Base-by-base conservation (phyloP, 2,113 vertebrate genomes). In the Glaucomys volans region DNA sequence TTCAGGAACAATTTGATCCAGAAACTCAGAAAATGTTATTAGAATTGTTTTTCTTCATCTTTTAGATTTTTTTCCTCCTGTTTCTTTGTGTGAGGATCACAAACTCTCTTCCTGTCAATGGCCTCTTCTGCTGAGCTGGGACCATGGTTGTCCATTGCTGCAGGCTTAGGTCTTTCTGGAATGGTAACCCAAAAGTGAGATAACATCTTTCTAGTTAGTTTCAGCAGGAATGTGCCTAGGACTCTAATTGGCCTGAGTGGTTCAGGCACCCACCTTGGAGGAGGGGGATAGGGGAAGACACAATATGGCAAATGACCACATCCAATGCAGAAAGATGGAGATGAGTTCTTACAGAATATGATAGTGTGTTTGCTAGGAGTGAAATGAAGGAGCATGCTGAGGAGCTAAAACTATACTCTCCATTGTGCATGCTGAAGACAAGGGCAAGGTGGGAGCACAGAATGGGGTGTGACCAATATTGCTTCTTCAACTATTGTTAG, bases 11-110 rank as follows among this genome's bases (percentile, higher is more conserved):
- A 37, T 37, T 84, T 7, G 28, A 80, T 87, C 18, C 37, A 52
- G 77, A 75, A 77, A 89, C 62, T 66, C 44, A 85, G 40, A 72
- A 22, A 47, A 18, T 64, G 32, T 69, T 67, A 54, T 77, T 76
- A 35, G n/a, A 62, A 64, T 52, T 52, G 20, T 64, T 35, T 83
- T 40, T 91, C 59, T 88, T 96, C 62, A 94, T 82, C 26, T 86
- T 92, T 95, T 92, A 75, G n/a, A 28, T 69, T 69, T 85, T 47
- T 72, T 74, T 30, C 16, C 50, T 24, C 50, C 59, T 92, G 62
- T 13, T 87, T 90, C 76, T 87, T 22, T 50, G 44, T 37, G 32
- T 42, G 47, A 91, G 52, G 67, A 24, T 32, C 84, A 87, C 37
- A 81, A 35, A 75, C 52, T 64, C 16, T 83, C 77, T 93, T 76